Evolutionary conservation across 64 coral and sea anemone species (phyloP), one percentile per base, ranked within the genome.

Genomic region (Stylophora pistillata): DNA sequence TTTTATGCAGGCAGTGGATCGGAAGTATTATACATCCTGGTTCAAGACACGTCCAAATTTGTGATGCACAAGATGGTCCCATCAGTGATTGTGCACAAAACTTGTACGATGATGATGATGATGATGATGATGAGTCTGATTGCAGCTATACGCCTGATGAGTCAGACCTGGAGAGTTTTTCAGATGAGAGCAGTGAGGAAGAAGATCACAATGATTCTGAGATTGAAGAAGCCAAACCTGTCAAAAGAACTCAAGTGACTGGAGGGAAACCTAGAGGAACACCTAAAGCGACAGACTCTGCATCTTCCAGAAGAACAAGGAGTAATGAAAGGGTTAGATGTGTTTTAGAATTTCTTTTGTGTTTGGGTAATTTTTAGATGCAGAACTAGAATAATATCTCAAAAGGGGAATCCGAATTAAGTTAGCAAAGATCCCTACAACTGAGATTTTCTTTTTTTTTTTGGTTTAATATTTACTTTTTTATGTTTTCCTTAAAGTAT

Each of bases 161-260:
- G 64, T 83, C 23, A 14, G 80, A 83, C 33, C 60, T 83, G 21
- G 80, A 83, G 33, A 83, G 80, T 52, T 83, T 83, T 14, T 83
- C 80, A 56, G 78, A 93, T 64, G 91, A 88, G 1, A 88, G 78
- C 77, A 88, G 71, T 84, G 77, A 76, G 9, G 74, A 86, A 33
- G 86, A 93, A 53, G 77, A 76, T 4, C 66, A 83, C 74, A 20
- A 93, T 7, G 16, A 29, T 13, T 52, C 53, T 59, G 47, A 86
- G 27, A 56, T 47, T 10, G 18, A 92, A 26, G 13, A 73, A 56
- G 26, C n/a, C 62, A 55, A 55, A 13, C 56, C 91, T 15, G 64
- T 37, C 31, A 12, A 21, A 0, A 78, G 21, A 52, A 72, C 47
- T n/a, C 82, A 60, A 52, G 80, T 83, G 31, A 53, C 7, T 11